Base-by-base conservation (phyloP, 2,797 vertebrate genomes). In the Natrix natrix region DNA sequence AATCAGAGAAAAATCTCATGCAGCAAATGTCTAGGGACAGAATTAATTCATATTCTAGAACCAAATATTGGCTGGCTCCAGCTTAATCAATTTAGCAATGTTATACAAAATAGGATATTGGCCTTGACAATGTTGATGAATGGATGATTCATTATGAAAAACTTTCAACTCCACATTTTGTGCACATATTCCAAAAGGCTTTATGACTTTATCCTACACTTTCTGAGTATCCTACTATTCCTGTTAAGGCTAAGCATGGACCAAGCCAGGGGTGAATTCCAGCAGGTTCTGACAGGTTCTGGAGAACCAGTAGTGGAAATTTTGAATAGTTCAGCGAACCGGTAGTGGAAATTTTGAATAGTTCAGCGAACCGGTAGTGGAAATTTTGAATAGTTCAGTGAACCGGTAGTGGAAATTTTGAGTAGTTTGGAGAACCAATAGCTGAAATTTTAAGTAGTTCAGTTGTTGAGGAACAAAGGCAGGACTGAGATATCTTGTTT, bases 11-110 rank as follows among this genome's bases (percentile, higher is more conserved):
- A 96, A 86, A 94, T 94, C 32, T 94, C 26, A 90, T 16, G 24
- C 88, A 93, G 90, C 93, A 8, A 91, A 24, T 90, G 88, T 95
- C 95, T 95, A 87, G 3, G 93, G 88, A 92, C 91, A 94, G 96
- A 60, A 63, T 93, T 92, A 95, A 87, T 12, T 14, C 56, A 91
- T 92, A 91, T 87, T 94, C 90, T 94, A 91, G 94, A 91, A 93
- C 91, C 56, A 92, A 61, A 11, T 28, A 54, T 24, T 69, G 10
- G 3, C 3, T 88, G 24, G 10, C 61, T 87, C 37, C 20, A 86
- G 32, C 87, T 54, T 37, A 37, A 37, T 17, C 17, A 56, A 61
- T 88, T 66, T 52, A 87, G 78, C 28, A 86, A 57, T 93, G 26
- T 37, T 78, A 88, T 83, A 24, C 48, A 52, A 74, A 74, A 37